Evolutionary conservation across 2,888 invertebrate species (phyloP), one percentile per base, ranked within the genome.

Genomic region (Alsophila aescularia): DNA sequence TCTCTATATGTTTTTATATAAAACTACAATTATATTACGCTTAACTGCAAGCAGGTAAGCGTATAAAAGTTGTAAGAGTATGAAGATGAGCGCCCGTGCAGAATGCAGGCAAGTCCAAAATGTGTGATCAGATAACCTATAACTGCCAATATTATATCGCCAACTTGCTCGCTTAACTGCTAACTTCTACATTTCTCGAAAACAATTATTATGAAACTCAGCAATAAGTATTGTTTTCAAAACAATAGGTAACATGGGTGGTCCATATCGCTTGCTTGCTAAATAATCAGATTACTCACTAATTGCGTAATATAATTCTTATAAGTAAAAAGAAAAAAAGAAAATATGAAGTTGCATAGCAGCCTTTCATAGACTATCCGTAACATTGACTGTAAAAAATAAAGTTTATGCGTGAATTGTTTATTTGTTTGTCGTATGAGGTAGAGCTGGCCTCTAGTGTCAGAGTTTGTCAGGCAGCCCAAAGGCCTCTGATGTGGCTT

Each of bases 171-270:
- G 18, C 18, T 24, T 10, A 16, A 41, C 8, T n/a, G 37, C 18
- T 18, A 34, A 54, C 27, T 52, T 43, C 42, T 47, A 13, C 7
- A 27, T 44, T 57, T 44, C 48, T 49, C 14, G 49, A 13, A 32
- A 32, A 49, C 24, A 14, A 24, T 7, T 24, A 35, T 54, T 54
- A 40, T 54, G 49, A 18, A 54, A 54, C 29, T 39, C 24, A 21
- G 35, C 13, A 48, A 34, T 27, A 12, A 10, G 34, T 45, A 51
- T 47, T 43, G 52, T 49, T 56, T 41, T 32, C 18, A 49, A 56
- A 51, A 52, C 45, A 53, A 48, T 42, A 12, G 14, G 24, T 49
- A 56, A 44, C 58, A 59, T 66, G 67, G 69, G 72, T 70, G 70
- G 69, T 64, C 69, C 48, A 40, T 57, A 52, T 59, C 45, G 52